Evolutionary conservation across 2,797 vertebrate genomes (phyloP).

Genomic region (Chaetophractus vellerosus): DNA sequence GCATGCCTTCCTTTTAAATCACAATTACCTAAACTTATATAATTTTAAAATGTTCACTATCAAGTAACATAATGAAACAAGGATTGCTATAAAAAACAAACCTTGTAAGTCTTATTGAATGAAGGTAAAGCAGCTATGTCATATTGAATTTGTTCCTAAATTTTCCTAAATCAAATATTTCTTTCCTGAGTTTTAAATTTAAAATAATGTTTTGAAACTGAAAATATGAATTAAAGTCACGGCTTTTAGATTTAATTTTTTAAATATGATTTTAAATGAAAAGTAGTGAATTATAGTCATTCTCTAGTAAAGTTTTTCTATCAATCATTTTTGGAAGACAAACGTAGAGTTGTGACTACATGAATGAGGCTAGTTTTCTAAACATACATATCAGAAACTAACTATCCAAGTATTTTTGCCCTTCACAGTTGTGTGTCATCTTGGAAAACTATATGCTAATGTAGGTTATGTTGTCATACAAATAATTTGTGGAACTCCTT

Average conservation of each 20-base stretch:
- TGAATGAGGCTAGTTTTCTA: background rate
- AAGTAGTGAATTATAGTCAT: background rate
- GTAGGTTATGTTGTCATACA: background rate
- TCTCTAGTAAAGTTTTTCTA: background rate
- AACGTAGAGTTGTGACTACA: background rate
- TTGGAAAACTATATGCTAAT: background rate
- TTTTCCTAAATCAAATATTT: background rate
- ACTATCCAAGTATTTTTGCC: background rate
- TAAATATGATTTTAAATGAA: background rate
- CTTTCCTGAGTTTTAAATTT: background rate
- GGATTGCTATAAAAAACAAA: background rate
- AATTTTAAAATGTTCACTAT: background rate
- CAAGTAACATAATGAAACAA: background rate
- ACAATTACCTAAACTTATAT: background rate
- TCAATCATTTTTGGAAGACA: background rate
- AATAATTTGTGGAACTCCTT: background rate
- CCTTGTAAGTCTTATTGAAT: background rate
- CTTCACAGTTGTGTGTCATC: background rate
- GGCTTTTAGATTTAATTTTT: conserved; percentile 14
- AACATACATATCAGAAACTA: background rate
- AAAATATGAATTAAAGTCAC: background rate
- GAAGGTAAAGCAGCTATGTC: background rate
- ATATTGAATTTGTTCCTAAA: background rate
- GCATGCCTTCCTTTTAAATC: background rate
- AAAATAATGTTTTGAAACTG: background rate